Base-by-base conservation (phyloP, 2,888 invertebrate genomes). In the Limnephilus lunatus region DNA sequence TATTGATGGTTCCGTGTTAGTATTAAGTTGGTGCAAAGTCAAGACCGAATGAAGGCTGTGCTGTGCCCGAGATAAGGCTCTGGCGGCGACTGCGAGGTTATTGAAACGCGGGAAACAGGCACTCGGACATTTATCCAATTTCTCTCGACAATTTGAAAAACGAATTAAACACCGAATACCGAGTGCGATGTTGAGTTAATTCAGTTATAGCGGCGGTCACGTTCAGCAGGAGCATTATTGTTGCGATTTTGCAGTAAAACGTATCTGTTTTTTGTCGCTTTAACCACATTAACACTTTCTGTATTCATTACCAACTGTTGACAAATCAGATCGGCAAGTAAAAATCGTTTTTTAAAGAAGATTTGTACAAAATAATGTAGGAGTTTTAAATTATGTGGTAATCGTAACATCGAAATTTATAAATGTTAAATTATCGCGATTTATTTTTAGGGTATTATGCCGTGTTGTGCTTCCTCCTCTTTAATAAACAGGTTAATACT, bases 41-140 rank as follows among this genome's bases (percentile, higher is more conserved):
- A n/a, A 31, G 89, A 89, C 35, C 32, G 31, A 68, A 68, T 68
- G 68, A 68, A 68, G 68, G 68, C 68, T 68, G 25, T 68, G 68
- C n/a, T 81, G 44, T 81, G 80, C 25, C 25, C 48, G 86, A 87
- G 93, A 90, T 95, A 94, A 94, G 94, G 94, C 89, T 87, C 91
- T 81, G 82, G 15, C 85, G 91, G 68, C 91, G 80, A 80, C 89
- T 91, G 91, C 53, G 86, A 81, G 86, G 83, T 90, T 95, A 95
- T 96, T 96, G 96, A 96, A 95, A 95, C 95, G 95, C 94, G 94
- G 94, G 95, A 95, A 95, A 95, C 95, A 94, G 95, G 94, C 95
- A 95, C 95, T 95, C 95, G 95, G 95, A 95, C 96, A 96, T 96
- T 96, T 96, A 96, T 96, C 95, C 95, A 95, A 96, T 96, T 96